phyloP scores from a whole-genome alignment of 2,888 invertebrate genomes.

The Chymomyza fuscimana region DNA sequence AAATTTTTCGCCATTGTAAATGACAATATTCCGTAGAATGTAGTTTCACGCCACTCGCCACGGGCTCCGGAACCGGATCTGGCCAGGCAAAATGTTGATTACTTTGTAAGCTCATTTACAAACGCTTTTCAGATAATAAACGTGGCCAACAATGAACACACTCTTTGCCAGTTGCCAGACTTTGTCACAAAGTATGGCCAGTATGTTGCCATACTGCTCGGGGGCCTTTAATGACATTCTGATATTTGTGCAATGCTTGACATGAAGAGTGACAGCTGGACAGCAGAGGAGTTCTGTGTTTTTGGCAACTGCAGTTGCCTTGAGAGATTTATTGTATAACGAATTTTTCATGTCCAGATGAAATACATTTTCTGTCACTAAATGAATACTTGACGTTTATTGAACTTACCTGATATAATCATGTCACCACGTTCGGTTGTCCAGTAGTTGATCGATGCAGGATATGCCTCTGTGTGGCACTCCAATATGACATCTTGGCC shows the following conservation, averaged over 20 bases:
- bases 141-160: slow-evolving; percentile 20
- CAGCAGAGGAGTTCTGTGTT: slow-evolving; percentile 4
- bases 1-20: slow-evolving; percentile 39
- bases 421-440: slow-evolving; percentile 94
- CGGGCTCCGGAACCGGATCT: slow-evolving; percentile 11
- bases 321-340: slow-evolving; percentile 24
- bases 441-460: slow-evolving; percentile 96
- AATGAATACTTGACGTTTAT: slow-evolving; percentile 3
- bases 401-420: slow-evolving; percentile 91
- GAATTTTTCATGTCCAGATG: neutral
- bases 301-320: neutral
- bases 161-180: neutral
- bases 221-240: slow-evolving; percentile 19
- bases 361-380: neutral
- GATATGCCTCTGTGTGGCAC: slow-evolving; percentile 95
- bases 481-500: slow-evolving; percentile 93
- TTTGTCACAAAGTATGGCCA: neutral
- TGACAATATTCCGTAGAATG: slow-evolving; percentile 44
- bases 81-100: slow-evolving; percentile 49
- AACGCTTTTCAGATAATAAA: slow-evolving; percentile 57
- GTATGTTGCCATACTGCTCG: neutral
- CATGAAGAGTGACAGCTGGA: slow-evolving; percentile 19
- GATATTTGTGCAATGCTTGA: slow-evolving; percentile 21
- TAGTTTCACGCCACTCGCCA: slow-evolving; percentile 7
- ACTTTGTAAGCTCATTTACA: slow-evolving; percentile 65